Base-by-base conservation (phyloP, 2,888 invertebrate genomes). In the Gymnocheta viridis region DNA sequence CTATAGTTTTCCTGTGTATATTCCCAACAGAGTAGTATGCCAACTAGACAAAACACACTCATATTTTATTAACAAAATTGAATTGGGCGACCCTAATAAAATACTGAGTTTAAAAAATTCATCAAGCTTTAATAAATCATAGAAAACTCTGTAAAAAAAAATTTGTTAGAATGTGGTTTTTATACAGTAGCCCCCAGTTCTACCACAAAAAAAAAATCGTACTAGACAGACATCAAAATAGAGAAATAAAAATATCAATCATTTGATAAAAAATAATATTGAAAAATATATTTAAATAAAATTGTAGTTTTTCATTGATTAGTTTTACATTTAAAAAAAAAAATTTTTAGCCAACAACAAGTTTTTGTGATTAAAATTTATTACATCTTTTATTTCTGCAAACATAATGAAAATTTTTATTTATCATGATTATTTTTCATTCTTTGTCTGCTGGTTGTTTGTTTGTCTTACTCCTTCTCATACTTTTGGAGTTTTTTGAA, bases 301-400 rank as follows among this genome's bases (percentile, higher is more conserved):
- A 76, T 64, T 81, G 60, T 19, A 82, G 54, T 70, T 69, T 76
- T 69, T 82, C 74, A 82, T 76, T 82, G 81, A 82, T 82, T 82
- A 82, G 81, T 82, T 82, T 69, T 69, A 44, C 35, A 47, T 81
- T 74, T 62, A 44, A n/a, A n/a, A n/a, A n/a, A n/a, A n/a, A n/a
- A n/a, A n/a, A n/a, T 72, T 64, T 76, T 66, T 58, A 35, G 12
- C 41, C n/a, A 51, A 51, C n/a, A 58, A 29, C 22, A 51, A 49
- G 41, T 44, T n/a, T 38, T 24, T 72, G 56, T 82, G 38, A 70
- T 82, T 72, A 51, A 77, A 77, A 66, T 76, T 54, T 73, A 72
- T 81, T 35, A 41, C 44, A 56, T 72, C 38, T 76, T 76, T 76
- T 70, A 32, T 35, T 62, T 66, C 44, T 44, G 38, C 17, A 35